Percentiles rank a stretch among this genome's conserved stretches.
phyloP scores from a whole-genome alignment of 2,888 invertebrate genomes.

The Branchipolynoe longqiensis region DNA sequence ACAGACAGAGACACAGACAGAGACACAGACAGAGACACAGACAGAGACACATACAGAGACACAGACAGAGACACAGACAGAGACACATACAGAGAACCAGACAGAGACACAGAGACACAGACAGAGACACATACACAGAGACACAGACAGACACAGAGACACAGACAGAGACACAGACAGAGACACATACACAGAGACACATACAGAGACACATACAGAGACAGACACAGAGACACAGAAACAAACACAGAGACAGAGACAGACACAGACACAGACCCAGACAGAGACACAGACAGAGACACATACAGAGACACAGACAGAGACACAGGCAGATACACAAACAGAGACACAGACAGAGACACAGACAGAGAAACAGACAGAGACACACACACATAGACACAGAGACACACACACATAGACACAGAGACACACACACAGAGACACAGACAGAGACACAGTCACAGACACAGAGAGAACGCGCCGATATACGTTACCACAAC shows the following conservation, averaged over 20 bases:
- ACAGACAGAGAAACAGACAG: not conserved
- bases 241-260: not conserved
- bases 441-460: constrained; percentile 3
- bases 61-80: not conserved
- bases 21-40: not conserved
- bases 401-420: not conserved
- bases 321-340: not conserved
- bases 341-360: not conserved
- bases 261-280: not conserved
- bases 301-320: not conserved
- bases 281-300: not conserved
- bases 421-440: not conserved
- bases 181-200: not conserved
- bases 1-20: not conserved
- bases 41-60: not conserved
- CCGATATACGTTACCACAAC: too few relatives aligned
- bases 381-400: not conserved
- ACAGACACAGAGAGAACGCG: not conserved
- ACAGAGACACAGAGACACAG: not conserved
- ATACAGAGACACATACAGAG: not conserved
- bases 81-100: not conserved
- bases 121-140: not conserved
- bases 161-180: not conserved
- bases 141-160: not conserved
- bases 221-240: not conserved